A percentile compares a stretch with the other conserved stretches of the same genome.
Evolutionary conservation across 2,888 invertebrate species (phyloP).

Genomic region (Noctua pronuba): DNA sequence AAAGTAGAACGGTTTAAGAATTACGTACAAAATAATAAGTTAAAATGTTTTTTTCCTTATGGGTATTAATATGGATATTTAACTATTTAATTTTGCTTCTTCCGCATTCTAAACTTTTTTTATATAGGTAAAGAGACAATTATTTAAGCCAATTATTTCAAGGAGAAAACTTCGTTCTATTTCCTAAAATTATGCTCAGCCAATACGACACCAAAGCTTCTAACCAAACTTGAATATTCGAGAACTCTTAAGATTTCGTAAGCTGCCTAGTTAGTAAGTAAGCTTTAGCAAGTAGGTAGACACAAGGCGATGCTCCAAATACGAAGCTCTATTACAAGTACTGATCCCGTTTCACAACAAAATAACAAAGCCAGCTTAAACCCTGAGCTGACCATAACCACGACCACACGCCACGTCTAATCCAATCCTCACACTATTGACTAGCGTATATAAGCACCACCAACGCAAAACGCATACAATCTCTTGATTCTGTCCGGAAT

Average conservation of each 20-base stretch:
- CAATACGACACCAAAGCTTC: background rate
- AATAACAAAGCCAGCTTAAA: conserved; percentile 7
- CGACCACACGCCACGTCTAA: conserved; percentile 33
- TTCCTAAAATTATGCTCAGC: background rate
- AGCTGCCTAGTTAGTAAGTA: background rate
- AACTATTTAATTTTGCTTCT: background rate
- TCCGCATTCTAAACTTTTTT: background rate
- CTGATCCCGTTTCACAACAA: background rate
- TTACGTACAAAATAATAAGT: background rate
- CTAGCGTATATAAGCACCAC: conserved; percentile 44
- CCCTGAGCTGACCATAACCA: background rate
- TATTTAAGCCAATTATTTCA: no score
- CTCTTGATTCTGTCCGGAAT: conserved; percentile 49
- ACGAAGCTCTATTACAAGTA: background rate
- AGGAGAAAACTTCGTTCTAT: background rate
- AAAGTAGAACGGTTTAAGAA: background rate
- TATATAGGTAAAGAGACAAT: background rate
- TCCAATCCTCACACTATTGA: conserved; percentile 22
- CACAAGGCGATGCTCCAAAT: background rate
- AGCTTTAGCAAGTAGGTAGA: background rate
- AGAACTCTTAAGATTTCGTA: background rate
- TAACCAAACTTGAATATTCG: background rate
- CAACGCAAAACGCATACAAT: conserved; percentile 41
- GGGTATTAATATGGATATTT: background rate
- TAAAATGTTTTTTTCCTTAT: background rate